phyloP scores from a whole-genome alignment of 1,140 invertebrate genomes.

The Tetramorium simillimum region DNA sequence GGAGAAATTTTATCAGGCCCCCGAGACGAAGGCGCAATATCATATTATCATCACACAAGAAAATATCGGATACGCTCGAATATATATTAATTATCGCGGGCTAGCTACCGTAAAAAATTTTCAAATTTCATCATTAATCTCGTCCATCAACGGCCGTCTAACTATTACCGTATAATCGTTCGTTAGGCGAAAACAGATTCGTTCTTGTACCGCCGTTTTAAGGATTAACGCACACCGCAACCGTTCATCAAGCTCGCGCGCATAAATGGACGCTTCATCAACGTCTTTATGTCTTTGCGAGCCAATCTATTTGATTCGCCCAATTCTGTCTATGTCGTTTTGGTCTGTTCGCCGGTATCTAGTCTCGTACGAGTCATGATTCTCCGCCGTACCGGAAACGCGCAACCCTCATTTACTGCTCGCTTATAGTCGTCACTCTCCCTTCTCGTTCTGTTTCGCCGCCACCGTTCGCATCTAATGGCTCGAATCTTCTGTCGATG shows the following conservation, averaged over 20 bases:
- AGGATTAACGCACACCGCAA: conserved; percentile 20
- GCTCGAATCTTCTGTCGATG: conserved; percentile 32
- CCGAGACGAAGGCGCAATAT: not conserved
- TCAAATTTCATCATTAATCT: conserved; percentile 25
- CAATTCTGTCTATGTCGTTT: not conserved
- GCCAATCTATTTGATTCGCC: conserved; percentile 21
- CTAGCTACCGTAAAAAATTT: not conserved
- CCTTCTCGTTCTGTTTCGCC: not conserved
- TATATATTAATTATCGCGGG: conserved; percentile 6
- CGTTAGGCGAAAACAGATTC: conserved; percentile 23
- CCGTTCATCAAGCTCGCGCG: conserved; percentile 19
- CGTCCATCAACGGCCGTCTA: conserved; percentile 21
- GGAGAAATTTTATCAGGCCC: not conserved
- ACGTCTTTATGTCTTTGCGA: conserved; percentile 27
- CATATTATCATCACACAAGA: too few species aligned
- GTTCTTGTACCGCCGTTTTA: conserved; percentile 4
- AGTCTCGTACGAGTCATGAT: not conserved
- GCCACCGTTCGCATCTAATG: conserved; percentile 40
- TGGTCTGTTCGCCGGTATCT: not conserved
- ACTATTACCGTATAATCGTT: conserved; percentile 36
- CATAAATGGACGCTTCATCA: conserved; percentile 37
- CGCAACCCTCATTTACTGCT: not conserved
- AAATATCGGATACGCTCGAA: not conserved
- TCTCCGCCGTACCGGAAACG: conserved; percentile 10
- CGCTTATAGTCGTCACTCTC: not conserved